A percentile compares a stretch with the other conserved stretches of the same genome.
phyloP scores from a whole-genome alignment of 2,888 invertebrate species.

The Branchipolynoe longqiensis region DNA sequence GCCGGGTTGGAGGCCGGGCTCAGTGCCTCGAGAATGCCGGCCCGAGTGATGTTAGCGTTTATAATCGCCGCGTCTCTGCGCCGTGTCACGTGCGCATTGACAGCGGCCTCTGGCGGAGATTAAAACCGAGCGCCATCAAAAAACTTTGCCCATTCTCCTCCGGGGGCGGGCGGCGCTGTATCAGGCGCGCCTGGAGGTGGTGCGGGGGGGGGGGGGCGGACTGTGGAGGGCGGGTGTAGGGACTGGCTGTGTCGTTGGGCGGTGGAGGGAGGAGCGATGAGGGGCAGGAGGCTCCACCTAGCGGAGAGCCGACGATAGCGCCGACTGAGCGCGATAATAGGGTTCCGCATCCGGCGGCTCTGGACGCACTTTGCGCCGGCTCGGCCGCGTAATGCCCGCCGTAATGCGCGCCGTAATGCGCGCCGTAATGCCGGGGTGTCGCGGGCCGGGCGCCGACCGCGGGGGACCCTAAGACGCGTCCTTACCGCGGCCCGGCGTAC shows the following conservation, averaged over 20 bases:
- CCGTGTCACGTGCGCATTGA: slow-evolving; percentile 1
- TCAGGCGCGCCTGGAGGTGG: neutral
- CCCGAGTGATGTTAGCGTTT: slow-evolving; percentile 6
- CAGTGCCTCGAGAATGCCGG: neutral
- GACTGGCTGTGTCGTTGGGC: too few relatives aligned
- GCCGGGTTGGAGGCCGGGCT: neutral
- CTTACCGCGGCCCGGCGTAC: slow-evolving; percentile 16
- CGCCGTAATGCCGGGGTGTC: slow-evolving; percentile 50
- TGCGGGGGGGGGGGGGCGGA: neutral
- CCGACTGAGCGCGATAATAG: slow-evolving; percentile 43
- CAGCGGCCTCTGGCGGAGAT: neutral
- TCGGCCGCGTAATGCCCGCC: slow-evolving; percentile 34
- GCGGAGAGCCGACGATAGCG: slow-evolving; percentile 31
- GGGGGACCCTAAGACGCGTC: slow-evolving; percentile 19
- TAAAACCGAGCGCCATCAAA: slow-evolving; percentile 38
- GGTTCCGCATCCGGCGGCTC: slow-evolving; percentile 40
- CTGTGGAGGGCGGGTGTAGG: too few relatives aligned
- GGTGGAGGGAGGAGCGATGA: neutral
- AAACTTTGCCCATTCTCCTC: slow-evolving; percentile 37
- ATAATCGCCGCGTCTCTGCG: neutral
- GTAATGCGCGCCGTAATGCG: too few relatives aligned
- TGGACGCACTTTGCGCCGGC: slow-evolving; percentile 24
- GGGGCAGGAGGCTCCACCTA: neutral
- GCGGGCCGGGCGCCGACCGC: neutral
- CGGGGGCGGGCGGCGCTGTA: neutral